A percentile compares a stretch with the other conserved stretches of the same genome.
Conservation (phyloP, 2,888 invertebrate genomes). For the Microplitis deprimator region DNA sequence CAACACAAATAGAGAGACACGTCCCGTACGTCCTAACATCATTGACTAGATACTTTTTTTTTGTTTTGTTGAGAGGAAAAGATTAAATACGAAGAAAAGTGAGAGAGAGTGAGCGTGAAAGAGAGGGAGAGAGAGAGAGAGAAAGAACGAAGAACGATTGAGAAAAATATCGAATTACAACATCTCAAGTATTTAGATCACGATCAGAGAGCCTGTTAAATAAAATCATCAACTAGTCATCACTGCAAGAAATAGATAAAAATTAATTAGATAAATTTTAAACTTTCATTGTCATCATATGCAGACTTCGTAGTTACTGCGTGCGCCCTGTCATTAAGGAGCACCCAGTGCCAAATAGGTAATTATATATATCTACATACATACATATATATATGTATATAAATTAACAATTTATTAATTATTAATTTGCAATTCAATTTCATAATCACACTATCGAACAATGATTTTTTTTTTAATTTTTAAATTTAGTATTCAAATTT, state of each 20-base stretch:
- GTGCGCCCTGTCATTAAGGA: constrained; percentile 60
- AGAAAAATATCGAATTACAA: constrained; percentile 27
- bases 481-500: too few species aligned
- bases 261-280: constrained; percentile 64
- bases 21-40: constrained; percentile 53
- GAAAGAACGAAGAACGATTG: constrained; percentile 18
- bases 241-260: constrained; percentile 62
- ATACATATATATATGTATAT: too few species aligned
- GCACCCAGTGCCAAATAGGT: constrained; percentile 68
- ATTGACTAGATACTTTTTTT: constrained; percentile 52
- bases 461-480: too few species aligned
- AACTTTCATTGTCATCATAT: constrained; percentile 61
- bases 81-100: constrained; percentile 29
- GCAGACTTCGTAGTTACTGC: constrained; percentile 62
- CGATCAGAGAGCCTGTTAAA: constrained; percentile 23
- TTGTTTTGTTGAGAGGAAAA: neutral
- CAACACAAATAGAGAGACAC: constrained; percentile 91
- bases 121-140: constrained; percentile 17
- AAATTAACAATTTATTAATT: too few species aligned
- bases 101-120: constrained; percentile 28
- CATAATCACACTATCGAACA: too few species aligned
- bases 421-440: too few species aligned
- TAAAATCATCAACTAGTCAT: constrained; percentile 65
- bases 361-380: neutral
- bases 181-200: constrained; percentile 15